These are phyloP conservation scores for Campylorhamphus procurvoides DNA, from an alignment of 2,113 vertebrate genomes.

Conservation along the genomic window DNA sequence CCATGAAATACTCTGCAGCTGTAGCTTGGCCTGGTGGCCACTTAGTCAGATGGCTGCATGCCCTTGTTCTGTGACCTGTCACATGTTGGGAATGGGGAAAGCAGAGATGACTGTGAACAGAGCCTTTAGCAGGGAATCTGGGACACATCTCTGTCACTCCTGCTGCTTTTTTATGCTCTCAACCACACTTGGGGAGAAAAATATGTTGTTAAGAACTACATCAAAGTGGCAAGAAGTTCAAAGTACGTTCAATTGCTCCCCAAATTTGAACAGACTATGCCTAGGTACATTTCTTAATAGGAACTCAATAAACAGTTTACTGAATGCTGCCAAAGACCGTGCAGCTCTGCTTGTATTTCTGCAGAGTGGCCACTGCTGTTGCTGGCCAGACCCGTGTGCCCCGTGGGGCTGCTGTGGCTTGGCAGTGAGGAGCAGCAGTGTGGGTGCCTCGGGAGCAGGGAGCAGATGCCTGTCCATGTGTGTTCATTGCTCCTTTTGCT, in stretches of 20 bases:
- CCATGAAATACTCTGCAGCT: not conserved
- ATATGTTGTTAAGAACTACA: not conserved
- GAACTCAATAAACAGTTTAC: not conserved
- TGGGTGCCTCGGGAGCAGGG: not conserved
- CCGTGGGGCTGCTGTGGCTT: fast-evolving
- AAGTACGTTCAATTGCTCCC: not conserved
- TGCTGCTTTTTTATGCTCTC: not conserved
- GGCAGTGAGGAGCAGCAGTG: not conserved
- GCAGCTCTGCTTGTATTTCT: not conserved
- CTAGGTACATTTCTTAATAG: not conserved
- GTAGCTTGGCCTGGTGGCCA: not conserved
- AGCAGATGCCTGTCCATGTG: not conserved
- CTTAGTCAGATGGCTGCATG: not conserved
- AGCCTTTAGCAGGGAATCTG: not conserved
- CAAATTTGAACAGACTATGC: fast-evolving
- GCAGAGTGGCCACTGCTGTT: not conserved
- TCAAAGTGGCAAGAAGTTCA: not conserved
- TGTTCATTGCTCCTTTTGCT: constrained; percentile 10
- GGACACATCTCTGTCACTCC: not conserved
- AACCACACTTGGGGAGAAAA: not conserved
- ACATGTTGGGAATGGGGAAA: not conserved
- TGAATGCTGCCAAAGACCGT: not conserved
- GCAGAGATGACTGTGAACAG: not conserved
- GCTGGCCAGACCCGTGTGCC: not conserved
- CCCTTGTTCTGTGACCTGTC: not conserved